phyloP scores from a whole-genome alignment of 2,797 vertebrate genomes.

The Syndactyla subalaris region DNA sequence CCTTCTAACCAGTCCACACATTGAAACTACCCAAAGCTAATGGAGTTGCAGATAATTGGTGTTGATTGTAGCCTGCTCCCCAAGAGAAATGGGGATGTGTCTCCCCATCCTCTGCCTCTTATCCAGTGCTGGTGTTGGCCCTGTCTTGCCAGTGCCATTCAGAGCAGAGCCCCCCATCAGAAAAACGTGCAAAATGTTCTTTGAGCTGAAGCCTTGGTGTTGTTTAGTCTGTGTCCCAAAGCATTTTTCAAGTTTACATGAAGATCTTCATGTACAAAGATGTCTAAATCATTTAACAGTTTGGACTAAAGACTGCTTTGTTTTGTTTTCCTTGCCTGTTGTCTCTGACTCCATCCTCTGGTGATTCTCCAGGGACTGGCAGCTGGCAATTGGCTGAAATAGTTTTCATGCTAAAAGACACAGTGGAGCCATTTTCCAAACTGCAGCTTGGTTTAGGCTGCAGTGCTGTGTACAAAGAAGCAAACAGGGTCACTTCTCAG shows the following conservation, averaged over 20 bases:
- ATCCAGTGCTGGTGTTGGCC: background rate
- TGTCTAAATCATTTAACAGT: background rate
- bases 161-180: background rate
- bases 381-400: background rate
- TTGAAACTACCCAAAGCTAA: background rate
- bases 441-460: background rate
- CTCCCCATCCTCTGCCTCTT: background rate
- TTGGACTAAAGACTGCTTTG: background rate
- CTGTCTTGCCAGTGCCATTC: background rate
- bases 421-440: background rate
- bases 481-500: background rate
- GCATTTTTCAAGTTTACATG: background rate
- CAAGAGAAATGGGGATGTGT: background rate
- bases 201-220: background rate
- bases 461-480: background rate
- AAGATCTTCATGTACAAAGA: background rate
- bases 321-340: background rate
- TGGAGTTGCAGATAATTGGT: background rate
- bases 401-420: background rate
- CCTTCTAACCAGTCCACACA: background rate
- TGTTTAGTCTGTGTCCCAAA: slow-evolving; percentile 9
- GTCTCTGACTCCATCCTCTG: background rate
- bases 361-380: background rate
- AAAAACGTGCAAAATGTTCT: background rate
- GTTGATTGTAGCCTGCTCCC: background rate